Evolutionary conservation across 2,113 vertebrate species (phyloP).

Genomic region (Calidris pugnax): DNA sequence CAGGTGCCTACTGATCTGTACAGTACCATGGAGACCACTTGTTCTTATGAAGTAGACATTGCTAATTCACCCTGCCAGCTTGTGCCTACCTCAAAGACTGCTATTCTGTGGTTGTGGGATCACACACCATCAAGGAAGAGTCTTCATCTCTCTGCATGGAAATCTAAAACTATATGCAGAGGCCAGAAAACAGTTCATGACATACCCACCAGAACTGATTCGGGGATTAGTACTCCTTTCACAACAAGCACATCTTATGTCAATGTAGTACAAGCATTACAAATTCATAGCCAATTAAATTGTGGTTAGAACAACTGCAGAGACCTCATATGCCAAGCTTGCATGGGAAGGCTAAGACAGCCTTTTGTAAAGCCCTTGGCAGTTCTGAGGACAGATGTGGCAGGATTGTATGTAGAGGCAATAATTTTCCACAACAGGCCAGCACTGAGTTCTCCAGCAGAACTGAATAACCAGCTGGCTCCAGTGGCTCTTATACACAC

Average conservation of each 20-base stretch:
- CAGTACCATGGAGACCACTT: not conserved
- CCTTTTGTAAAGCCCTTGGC: not conserved
- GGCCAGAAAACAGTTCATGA: not conserved
- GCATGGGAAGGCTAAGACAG: not conserved
- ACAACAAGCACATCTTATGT: not conserved
- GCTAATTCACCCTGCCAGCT: accelerated
- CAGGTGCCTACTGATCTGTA: not conserved
- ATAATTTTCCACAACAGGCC: not conserved
- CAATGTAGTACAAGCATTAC: not conserved
- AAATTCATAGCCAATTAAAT: not conserved
- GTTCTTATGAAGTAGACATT: not conserved
- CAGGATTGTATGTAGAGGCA: not conserved
- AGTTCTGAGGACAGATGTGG: not conserved
- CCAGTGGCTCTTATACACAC: not conserved
- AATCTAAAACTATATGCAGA: not conserved
- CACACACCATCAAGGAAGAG: not conserved
- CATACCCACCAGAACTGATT: not conserved
- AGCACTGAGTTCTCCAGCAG: not conserved
- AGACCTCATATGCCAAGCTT: not conserved
- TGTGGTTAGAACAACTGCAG: not conserved
- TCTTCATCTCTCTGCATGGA: not conserved
- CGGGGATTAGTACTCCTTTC: not conserved
- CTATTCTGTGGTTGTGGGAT: not conserved
- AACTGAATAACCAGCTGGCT: not conserved
- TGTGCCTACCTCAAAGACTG: not conserved